These are phyloP conservation scores for Apodemus speciosus DNA, from an alignment of 2,113 vertebrate species.

Conservation along the genomic window DNA sequence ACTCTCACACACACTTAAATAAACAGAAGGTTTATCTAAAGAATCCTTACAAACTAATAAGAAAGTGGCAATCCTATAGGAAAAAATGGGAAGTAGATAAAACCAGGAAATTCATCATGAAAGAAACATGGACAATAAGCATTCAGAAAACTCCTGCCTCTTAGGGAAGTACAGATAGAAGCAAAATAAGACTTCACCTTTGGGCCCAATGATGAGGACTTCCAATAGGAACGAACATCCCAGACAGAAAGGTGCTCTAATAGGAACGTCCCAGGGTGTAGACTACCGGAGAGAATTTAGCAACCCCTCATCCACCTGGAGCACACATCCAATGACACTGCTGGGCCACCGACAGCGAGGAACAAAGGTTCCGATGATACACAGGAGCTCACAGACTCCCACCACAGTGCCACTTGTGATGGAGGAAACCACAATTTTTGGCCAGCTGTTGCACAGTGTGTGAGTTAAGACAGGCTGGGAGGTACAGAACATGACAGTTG, in stretches of 20 bases:
- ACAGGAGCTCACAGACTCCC: not conserved
- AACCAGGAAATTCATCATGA: not conserved
- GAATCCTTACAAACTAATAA: not conserved
- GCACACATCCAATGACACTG: no score
- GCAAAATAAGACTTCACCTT: not conserved
- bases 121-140: not conserved
- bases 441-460: not conserved
- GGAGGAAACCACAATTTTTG: not conserved
- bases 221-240: no score
- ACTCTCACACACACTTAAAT: not conserved
- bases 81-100: not conserved
- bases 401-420: accelerated
- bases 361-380: not conserved
- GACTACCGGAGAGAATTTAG: not conserved
- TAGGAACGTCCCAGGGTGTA: not conserved
- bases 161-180: not conserved
- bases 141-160: not conserved
- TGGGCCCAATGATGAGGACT: not conserved
- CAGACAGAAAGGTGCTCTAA: not conserved
- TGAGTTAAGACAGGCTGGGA: not conserved
- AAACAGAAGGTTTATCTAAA: not conserved
- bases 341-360: accelerated
- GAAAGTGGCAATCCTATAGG: not conserved
- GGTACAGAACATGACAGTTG: not conserved
- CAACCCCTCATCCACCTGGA: not conserved